Evolutionary conservation across 1,140 invertebrate species (phyloP), one percentile per base, ranked within the genome.

Genomic region (Brachystomella parvula): DNA sequence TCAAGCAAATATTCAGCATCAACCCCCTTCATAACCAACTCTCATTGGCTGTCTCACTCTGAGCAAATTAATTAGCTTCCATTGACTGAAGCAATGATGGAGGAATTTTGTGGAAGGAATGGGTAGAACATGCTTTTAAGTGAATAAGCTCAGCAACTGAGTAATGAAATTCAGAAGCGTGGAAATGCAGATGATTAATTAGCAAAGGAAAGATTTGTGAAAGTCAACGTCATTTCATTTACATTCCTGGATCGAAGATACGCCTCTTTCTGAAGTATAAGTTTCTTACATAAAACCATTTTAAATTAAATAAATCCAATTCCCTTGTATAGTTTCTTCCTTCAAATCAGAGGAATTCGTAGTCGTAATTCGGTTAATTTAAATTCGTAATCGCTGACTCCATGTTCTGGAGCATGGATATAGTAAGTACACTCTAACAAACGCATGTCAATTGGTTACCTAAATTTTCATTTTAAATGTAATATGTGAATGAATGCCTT

Each of bases 401-500:
- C 49, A 53, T 53, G 49, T 26, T 44, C 3, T 53, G 21, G 24
- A 15, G 49, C 49, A 53, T 26, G 49, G 49, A 53, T 53, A 6
- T 26, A 17, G 9, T n/a, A n/a, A 44, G 39, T 6, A 53, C 49
- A 53, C 49, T 19, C 15, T 15, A 12, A 53, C 12, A 53, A 53
- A 28, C 31, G 58, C 33, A 30, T 63, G 32, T 56, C 30, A 65
- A 19, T 65, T 65, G 65, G 26, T 39, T 53, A 53, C 6, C 6
- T 15, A 24, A 44, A n/a, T 44, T 9, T 12, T 44, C 9, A n/a
- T 9, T 44, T 24, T 53, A 53, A 26, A 53, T 6, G 49, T 53
- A 53, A 26, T 53, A 53, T 15, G 49, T 53, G 21, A 15, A 72
- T 58, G 65, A 67, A 65, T 72, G 64, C 67, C 65, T 66, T 66